phyloP scores from a whole-genome alignment of 2,888 invertebrate species.

The Orthosia gracilis region DNA sequence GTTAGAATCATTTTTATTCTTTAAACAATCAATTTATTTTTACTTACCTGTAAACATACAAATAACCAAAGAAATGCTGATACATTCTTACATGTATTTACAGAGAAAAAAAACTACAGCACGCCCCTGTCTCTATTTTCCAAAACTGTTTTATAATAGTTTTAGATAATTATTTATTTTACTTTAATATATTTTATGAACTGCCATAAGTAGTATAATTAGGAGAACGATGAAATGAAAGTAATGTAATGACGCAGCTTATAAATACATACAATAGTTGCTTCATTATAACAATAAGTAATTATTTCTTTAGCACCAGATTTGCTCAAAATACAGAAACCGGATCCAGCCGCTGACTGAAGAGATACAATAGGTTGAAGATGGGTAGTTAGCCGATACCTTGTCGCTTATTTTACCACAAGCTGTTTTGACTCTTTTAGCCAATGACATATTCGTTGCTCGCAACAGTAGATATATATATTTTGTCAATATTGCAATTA shows the following conservation, averaged over 20 bases:
- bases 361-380: not conserved
- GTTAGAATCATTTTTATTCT: slow-evolving; percentile 9
- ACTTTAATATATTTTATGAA: slow-evolving; percentile 76
- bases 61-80: slow-evolving; percentile 66
- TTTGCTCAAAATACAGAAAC: slow-evolving; percentile 4
- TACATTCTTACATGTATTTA: slow-evolving; percentile 11
- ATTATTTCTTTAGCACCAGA: not conserved
- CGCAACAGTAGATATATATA: not conserved
- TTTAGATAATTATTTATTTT: slow-evolving; percentile 84
- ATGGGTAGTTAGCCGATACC: not conserved
- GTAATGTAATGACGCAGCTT: slow-evolving; percentile 23
- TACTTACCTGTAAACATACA: slow-evolving; percentile 20
- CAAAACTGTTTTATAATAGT: slow-evolving; percentile 46
- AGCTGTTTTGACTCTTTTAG: slow-evolving; percentile 4
- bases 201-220: slow-evolving; percentile 86
- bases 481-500: slow-evolving; percentile 49
- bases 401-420: not conserved
- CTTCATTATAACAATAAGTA: not conserved
- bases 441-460: not conserved
- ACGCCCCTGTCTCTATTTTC: slow-evolving; percentile 28
- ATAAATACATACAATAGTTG: not conserved
- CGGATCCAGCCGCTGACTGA: slow-evolving; percentile 27
- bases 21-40: slow-evolving; percentile 30
- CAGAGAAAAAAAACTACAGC: slow-evolving; percentile 23
- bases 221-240: slow-evolving; percentile 62